phyloP scores from a whole-genome alignment of 2,888 invertebrate genomes.

The Linnaemya vulpina region DNA sequence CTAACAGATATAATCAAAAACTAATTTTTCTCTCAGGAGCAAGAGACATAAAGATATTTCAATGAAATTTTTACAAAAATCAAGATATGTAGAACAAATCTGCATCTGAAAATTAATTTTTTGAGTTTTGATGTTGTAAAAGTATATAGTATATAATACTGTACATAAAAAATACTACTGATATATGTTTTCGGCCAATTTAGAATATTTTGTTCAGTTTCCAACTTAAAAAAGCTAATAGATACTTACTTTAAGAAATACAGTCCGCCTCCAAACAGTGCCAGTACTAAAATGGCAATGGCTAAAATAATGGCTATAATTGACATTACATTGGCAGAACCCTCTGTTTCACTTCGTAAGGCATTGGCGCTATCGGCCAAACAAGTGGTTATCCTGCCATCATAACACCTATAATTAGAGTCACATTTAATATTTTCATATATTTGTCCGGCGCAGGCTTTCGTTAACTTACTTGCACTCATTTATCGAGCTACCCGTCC shows the following conservation, averaged over 20 bases:
- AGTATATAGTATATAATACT: neutral
- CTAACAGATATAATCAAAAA: no score
- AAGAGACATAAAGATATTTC: no score
- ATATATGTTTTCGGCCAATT: no score
- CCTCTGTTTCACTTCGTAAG: constrained; percentile 76
- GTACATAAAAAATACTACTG: no score
- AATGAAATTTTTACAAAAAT: no score
- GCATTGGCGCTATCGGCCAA: constrained; percentile 81
- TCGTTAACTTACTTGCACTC: constrained; percentile 80
- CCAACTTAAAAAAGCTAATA: no score
- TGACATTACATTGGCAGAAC: constrained; percentile 78
- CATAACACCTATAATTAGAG: constrained; percentile 75
- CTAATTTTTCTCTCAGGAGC: no score
- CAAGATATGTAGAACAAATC: no score
- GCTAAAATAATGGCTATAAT: constrained; percentile 79
- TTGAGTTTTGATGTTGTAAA: no score
- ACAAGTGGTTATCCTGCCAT: constrained; percentile 80
- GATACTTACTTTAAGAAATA: constrained; percentile 83
- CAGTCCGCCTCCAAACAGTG: constrained; percentile 80
- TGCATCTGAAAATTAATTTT: no score
- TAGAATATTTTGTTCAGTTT: no score
- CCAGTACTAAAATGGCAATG: constrained; percentile 78
- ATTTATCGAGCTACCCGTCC: constrained; percentile 81
- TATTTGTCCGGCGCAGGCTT: neutral
- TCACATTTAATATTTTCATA: neutral